Percentiles rank a stretch among this genome's conserved stretches.
Evolutionary conservation across 2,113 vertebrate genomes (phyloP).

Genomic region (Macroglossus sobrinus): DNA sequence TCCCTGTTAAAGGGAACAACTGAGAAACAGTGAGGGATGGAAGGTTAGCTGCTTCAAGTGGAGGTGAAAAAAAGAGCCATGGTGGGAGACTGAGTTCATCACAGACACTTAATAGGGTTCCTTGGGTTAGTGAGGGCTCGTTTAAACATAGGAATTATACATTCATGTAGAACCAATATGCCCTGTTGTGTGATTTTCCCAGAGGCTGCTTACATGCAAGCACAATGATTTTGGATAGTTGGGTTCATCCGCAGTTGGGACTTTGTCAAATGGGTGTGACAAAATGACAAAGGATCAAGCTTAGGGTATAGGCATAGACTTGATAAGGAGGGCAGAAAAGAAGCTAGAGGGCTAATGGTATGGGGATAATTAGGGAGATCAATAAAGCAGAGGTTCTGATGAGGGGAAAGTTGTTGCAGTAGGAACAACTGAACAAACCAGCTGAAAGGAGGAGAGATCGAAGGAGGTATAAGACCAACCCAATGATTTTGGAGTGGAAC

Average conservation of each 20-base stretch:
- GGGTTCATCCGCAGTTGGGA: background rate
- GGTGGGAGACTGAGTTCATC: background rate
- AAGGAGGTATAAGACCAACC: background rate
- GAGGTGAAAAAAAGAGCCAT: background rate
- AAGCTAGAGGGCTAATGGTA: background rate
- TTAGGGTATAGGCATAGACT: background rate
- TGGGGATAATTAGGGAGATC: background rate
- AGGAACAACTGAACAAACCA: too few relatives aligned
- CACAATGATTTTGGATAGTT: background rate
- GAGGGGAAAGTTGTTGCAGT: too few relatives aligned
- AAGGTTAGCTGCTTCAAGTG: background rate
- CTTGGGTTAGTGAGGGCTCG: background rate
- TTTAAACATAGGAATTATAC: background rate
- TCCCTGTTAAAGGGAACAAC: background rate
- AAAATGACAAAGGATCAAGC: background rate
- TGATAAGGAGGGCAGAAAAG: background rate
- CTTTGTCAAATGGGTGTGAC: background rate
- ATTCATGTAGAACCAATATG: too few relatives aligned
- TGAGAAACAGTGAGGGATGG: background rate
- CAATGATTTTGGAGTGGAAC: background rate
- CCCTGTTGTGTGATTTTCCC: background rate
- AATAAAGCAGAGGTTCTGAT: too few relatives aligned
- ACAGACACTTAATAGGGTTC: background rate
- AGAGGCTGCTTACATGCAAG: background rate
- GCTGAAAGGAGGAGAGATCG: background rate